phyloP scores from a whole-genome alignment of 2,888 invertebrate species.

The Asteroscopus sphinx region DNA sequence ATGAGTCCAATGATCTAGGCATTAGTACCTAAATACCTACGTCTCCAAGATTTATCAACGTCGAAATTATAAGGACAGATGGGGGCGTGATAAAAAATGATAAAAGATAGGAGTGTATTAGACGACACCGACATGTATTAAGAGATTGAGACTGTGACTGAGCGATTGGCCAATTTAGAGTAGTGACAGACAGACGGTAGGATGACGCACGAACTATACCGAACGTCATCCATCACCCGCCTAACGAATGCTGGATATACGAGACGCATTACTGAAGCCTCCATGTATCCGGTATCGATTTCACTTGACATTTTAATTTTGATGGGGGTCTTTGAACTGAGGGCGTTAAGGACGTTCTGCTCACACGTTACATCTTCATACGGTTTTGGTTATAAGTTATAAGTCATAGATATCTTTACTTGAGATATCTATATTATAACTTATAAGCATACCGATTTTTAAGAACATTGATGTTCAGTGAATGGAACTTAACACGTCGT shows the following conservation, averaged over 20 bases:
- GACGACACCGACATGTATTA: constrained; percentile 47
- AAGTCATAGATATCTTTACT: too few species aligned
- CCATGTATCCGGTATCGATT: constrained; percentile 70
- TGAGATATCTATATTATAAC: too few species aligned
- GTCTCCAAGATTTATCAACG: constrained; percentile 36
- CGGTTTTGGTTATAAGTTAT: too few species aligned
- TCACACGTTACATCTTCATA: constrained; percentile 3
- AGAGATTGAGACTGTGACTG: constrained; percentile 56
- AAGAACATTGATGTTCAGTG: constrained; percentile 19
- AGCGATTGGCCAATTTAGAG: constrained; percentile 65
- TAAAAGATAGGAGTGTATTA: constrained; percentile 45
- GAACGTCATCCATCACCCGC: constrained; percentile 69
- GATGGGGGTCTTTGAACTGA: constrained; percentile 47
- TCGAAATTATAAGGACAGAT: constrained; percentile 20
- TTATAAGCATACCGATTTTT: constrained; percentile 19
- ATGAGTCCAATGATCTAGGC: constrained; percentile 15
- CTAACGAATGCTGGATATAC: constrained; percentile 77
- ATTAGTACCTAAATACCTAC: too few species aligned
- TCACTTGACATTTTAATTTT: constrained; percentile 57
- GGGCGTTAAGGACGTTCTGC: constrained; percentile 29
- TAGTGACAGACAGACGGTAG: constrained; percentile 60
- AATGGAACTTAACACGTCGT: constrained; percentile 1
- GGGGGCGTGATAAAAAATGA: constrained; percentile 38
- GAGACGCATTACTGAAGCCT: constrained; percentile 67
- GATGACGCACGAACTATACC: constrained; percentile 56